A percentile compares a stretch with the other conserved stretches of the same genome.
Conservation (phyloP, 2,888 invertebrate genomes). For the Rhopalosiphum nymphaeae region DNA sequence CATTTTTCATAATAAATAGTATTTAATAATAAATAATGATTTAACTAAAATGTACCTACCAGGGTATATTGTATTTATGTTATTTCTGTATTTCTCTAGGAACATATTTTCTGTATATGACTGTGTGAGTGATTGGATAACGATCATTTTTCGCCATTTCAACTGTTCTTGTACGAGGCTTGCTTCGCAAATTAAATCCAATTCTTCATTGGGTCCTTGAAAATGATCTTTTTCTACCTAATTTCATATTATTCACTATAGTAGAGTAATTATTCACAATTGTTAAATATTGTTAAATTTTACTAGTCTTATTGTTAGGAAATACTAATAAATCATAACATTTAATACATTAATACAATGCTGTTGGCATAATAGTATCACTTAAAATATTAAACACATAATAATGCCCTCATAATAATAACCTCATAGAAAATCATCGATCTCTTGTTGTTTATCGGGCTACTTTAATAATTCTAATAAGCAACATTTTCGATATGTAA, state of each 20-base stretch:
- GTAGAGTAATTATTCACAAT: neutral
- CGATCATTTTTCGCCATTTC: slow-evolving; percentile 63
- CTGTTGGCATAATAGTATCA: neutral
- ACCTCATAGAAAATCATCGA: neutral
- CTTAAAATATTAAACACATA: neutral
- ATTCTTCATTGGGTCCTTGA: slow-evolving; percentile 41
- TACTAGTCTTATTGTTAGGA: neutral
- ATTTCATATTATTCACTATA: neutral
- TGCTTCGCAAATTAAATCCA: slow-evolving; percentile 58
- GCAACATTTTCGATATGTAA: neutral
- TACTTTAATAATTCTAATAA: neutral
- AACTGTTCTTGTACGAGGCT: slow-evolving; percentile 51
- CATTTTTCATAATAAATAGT: neutral
- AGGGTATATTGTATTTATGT: slow-evolving; percentile 10
- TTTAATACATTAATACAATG: neutral
- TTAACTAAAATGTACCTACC: neutral
- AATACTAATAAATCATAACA: neutral
- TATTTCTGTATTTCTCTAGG: slow-evolving; percentile 51
- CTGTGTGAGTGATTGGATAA: slow-evolving; percentile 36
- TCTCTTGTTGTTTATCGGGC: neutral
- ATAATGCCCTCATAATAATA: too few species aligned
- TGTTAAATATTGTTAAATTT: neutral
- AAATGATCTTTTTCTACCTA: slow-evolving; percentile 60
- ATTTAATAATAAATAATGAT: slow-evolving; percentile 6
- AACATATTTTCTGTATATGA: slow-evolving; percentile 55